Evolutionary conservation across 2,888 invertebrate species (phyloP).

Genomic region (Lycocerus yunnanus): DNA sequence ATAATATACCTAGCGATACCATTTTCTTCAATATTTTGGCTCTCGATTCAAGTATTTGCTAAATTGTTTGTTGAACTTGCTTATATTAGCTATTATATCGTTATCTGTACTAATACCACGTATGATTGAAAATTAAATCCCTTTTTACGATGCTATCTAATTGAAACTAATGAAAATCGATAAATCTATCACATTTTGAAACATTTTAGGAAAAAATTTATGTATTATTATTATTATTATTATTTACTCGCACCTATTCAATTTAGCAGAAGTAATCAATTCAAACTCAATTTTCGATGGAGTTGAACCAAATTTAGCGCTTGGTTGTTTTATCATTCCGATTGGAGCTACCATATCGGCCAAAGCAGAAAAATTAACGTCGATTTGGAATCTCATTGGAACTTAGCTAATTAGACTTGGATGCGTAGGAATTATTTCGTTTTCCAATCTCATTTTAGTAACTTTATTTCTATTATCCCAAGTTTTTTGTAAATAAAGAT

Average conservation of each 20-base stretch:
- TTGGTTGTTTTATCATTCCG: not conserved
- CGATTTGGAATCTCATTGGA: not conserved
- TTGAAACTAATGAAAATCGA: not conserved
- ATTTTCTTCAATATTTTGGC: constrained; percentile 4
- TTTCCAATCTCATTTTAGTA: not conserved
- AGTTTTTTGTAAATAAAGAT: not conserved
- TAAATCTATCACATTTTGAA: not conserved
- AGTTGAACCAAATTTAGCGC: too few species aligned
- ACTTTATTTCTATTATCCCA: not conserved
- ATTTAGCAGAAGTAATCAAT: too few species aligned
- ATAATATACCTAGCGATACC: too few species aligned
- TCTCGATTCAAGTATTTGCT: constrained; percentile 10
- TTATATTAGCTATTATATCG: not conserved
- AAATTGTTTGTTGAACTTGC: constrained; percentile 5
- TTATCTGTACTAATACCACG: not conserved
- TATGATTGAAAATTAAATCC: not conserved
- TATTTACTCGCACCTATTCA: not conserved
- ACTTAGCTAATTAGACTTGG: not conserved
- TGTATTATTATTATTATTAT: not conserved
- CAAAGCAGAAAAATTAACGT: not conserved
- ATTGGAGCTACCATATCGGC: not conserved
- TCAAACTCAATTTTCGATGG: too few species aligned
- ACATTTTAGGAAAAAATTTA: not conserved
- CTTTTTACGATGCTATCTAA: not conserved
- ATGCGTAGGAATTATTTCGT: not conserved